Evolutionary conservation across 2,888 invertebrate species (phyloP).

Genomic region (Monopis laevigella): DNA sequence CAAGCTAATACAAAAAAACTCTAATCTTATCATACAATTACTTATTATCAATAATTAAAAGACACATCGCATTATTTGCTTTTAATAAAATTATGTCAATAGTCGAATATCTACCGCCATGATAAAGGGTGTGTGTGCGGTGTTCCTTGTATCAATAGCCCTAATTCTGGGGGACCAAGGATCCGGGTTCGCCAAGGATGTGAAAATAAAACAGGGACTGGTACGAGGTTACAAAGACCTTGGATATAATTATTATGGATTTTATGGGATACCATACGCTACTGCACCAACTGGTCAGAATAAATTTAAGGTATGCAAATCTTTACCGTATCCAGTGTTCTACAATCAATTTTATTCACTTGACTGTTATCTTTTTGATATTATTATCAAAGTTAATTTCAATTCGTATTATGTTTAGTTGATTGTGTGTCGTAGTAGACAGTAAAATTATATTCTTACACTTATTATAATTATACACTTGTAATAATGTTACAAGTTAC

Average conservation of each 20-base stretch:
- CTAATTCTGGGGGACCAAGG: not conserved
- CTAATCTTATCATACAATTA: conserved; percentile 19
- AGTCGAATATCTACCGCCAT: not conserved
- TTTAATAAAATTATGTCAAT: conserved; percentile 6
- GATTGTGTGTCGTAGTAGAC: no score
- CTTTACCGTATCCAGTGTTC: no score
- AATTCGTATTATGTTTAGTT: no score
- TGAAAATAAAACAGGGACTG: not conserved
- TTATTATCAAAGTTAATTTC: no score
- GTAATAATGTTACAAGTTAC: no score
- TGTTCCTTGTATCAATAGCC: not conserved
- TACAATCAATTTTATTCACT: no score
- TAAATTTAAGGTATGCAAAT: conserved; percentile 36
- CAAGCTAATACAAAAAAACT: no score
- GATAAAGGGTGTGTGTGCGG: no score
- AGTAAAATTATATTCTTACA: no score
- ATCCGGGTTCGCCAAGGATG: not conserved
- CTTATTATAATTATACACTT: no score
- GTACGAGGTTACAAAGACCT: conserved; percentile 15
- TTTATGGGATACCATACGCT: conserved; percentile 38
- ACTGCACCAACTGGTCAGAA: conserved; percentile 32
- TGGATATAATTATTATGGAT: conserved; percentile 25
- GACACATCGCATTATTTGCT: no score
- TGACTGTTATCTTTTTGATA: no score
- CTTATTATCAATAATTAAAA: conserved; percentile 23